phyloP scores from a whole-genome alignment of 2,888 invertebrate genomes.

The Acrobasis consociella region DNA sequence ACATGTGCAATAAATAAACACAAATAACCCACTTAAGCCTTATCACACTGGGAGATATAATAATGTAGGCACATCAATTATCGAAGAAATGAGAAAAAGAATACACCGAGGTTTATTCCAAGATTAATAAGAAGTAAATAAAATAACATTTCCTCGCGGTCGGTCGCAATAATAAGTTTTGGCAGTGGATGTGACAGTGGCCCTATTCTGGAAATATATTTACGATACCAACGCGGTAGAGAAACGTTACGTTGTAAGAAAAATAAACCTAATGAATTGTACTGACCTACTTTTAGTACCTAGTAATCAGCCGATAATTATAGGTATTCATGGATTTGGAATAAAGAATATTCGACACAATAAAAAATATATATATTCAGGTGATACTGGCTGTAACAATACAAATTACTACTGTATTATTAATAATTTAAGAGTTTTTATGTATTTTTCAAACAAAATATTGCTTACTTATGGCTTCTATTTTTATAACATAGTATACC shows the following conservation, averaged over 20 bases:
- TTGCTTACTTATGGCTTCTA: too few relatives aligned
- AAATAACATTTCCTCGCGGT: conserved; percentile 48
- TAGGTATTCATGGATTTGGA: too few relatives aligned
- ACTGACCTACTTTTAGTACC: too few relatives aligned
- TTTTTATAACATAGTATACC: too few relatives aligned
- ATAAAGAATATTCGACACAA: too few relatives aligned
- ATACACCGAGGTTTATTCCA: conserved; percentile 43
- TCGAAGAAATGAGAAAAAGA: conserved; percentile 36
- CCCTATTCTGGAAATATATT: conserved; percentile 38
- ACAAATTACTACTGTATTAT: too few relatives aligned
- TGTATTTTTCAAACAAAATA: too few relatives aligned
- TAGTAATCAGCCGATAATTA: too few relatives aligned
- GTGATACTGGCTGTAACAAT: too few relatives aligned
- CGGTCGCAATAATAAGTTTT: conserved; percentile 50
- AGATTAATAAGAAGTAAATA: conserved; percentile 53
- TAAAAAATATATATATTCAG: too few relatives aligned
- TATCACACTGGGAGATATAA: conserved; percentile 32
- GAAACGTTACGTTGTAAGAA: conserved; percentile 2
- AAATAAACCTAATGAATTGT: neutral
- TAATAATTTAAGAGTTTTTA: too few relatives aligned
- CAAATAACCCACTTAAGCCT: conserved; percentile 28
- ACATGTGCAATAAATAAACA: conserved; percentile 15
- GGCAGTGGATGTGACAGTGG: conserved; percentile 46
- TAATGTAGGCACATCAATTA: conserved; percentile 36
- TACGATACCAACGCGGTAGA: neutral